Base-by-base conservation (phyloP, 1,140 invertebrate genomes). In the Eubasilissa regina region DNA sequence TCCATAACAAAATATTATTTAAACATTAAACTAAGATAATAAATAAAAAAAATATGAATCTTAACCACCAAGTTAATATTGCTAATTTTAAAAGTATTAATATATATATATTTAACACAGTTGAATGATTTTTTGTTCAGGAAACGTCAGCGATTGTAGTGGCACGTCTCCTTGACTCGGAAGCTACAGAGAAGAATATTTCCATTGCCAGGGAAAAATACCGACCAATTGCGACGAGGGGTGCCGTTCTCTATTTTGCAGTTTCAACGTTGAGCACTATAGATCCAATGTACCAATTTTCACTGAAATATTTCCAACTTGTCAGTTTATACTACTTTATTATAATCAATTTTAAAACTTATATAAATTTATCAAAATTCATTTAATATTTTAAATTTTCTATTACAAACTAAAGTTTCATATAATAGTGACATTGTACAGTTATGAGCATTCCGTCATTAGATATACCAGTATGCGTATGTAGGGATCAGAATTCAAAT, bases 231-330 rank as follows among this genome's bases (percentile, higher is more conserved):
- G 96, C 97, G 0, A 93, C 93, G 0, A 92, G 96, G 80, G 97
- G 96, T 0, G 96, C 96, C 0, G 94, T 97, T 13, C 87, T 98
- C 1, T 98, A 97, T 86, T 98, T 98, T 86, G 96, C 97, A 0
- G 95, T 98, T 11, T 94, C 95, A 6, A 93, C 95, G 84, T 89
- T 98, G 3, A 93, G 95, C 0, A 94, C 97, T 79, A 95, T 98
- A 75, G 96, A 98, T 88, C 95, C 96, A 0, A 98, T 98, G 97
- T 99, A 98, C 87, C 97, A 98, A 87, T 98, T 94, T 90, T 97
- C 95, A 3, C 88, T 97, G 4, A 96, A 97, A 84, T 97, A 97
- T 86, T 97, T 97, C 84, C 96, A 91, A 79, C 91, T 93, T 87
- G 93, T 92, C 84, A 85, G 84, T 85, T 77, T 55, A 10, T 64